Conservation (phyloP, 2,113 vertebrate species). For the Myotis lucifugus region DNA sequence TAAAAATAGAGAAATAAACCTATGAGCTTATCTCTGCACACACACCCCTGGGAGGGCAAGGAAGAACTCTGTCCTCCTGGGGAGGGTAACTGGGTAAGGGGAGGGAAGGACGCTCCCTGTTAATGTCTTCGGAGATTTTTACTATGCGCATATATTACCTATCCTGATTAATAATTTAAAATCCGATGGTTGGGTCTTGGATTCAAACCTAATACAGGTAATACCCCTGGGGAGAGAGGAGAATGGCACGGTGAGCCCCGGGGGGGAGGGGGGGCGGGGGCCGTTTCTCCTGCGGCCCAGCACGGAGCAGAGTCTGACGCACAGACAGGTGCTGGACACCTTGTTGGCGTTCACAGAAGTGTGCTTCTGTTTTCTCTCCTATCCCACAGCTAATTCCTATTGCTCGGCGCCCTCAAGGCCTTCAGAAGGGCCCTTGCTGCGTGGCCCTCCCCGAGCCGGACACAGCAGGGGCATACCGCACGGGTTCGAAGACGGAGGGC, state of each 20-base stretch:
- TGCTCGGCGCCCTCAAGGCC: not conserved
- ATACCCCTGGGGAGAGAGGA: not conserved
- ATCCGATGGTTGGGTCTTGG: no score
- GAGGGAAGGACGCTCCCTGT: not conserved
- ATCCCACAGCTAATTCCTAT: not conserved
- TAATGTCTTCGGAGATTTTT: not conserved
- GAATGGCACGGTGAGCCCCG: not conserved
- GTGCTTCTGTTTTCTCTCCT: conserved; percentile 14
- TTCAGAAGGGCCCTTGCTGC: not conserved
- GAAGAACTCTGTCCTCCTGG: not conserved
- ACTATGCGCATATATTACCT: not conserved
- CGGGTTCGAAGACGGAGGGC: not conserved
- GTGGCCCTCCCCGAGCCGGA: not conserved
- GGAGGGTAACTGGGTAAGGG: not conserved
- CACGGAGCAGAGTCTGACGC: not conserved
- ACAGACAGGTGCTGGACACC: not conserved
- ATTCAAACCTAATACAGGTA: not conserved
- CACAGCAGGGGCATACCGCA: conserved; percentile 48
- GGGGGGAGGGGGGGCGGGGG: not conserved
- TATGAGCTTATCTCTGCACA: not conserved
- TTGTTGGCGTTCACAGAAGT: not conserved
- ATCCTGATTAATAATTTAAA: not conserved
- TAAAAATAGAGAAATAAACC: not conserved
- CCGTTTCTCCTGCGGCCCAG: not conserved
- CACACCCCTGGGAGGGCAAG: not conserved